Conservation (phyloP, 2,113 vertebrate species). For the Morone saxatilis region DNA sequence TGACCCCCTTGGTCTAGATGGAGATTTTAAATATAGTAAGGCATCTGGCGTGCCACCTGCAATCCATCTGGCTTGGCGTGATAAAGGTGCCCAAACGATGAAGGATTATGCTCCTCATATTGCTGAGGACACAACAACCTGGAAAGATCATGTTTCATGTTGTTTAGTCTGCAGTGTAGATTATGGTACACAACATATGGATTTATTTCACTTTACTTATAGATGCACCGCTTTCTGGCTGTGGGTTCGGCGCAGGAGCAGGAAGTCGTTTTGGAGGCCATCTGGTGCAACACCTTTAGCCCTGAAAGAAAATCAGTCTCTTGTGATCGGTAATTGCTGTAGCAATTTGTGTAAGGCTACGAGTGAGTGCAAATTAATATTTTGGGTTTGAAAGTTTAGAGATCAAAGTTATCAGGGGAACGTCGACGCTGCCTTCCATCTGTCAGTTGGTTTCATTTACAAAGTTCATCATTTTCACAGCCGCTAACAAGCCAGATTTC, state of each 20-base stretch:
- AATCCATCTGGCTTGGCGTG: conserved; percentile 63
- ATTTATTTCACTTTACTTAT: conserved; percentile 10
- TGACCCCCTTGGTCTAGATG: conserved; percentile 4
- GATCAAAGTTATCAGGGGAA: not conserved
- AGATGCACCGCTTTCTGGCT: not conserved
- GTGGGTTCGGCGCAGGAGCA: not conserved
- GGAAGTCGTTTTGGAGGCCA: conserved; percentile 19
- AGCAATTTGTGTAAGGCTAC: not conserved
- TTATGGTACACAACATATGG: conserved; percentile 10
- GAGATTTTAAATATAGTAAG: conserved; percentile 57
- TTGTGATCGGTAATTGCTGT: conserved; percentile 19
- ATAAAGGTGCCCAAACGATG: conserved; percentile 47
- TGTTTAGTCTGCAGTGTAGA: conserved; percentile 2
- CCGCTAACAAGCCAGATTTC: not conserved
- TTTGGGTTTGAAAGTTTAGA: not conserved
- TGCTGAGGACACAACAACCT: conserved; percentile 26
- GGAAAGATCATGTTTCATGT: not conserved
- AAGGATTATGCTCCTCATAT: conserved; percentile 35
- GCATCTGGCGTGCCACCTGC: conserved; percentile 66
- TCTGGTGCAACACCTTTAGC: conserved; percentile 21
- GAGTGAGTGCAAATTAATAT: conserved; percentile 2
- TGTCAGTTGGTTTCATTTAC: not conserved
- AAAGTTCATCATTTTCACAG: not conserved
- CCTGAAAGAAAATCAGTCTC: conserved; percentile 12
- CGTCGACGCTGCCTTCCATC: not conserved